Percentiles rank a stretch among this genome's conserved stretches.
phyloP scores from a whole-genome alignment of 1,140 invertebrate species.

The Mactra quadrangularis region DNA sequence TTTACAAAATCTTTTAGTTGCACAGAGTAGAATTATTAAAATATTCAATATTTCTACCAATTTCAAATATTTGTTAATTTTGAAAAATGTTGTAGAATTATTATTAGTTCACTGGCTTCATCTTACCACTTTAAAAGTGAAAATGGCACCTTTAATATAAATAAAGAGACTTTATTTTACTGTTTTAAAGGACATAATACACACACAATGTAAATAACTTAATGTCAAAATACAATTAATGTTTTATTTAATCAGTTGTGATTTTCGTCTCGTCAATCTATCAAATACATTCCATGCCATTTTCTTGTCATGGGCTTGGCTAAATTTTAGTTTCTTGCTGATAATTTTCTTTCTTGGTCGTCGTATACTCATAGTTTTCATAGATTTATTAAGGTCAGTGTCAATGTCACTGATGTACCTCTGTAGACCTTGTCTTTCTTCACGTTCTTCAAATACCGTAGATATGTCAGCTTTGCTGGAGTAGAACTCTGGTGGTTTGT shows the following conservation, averaged over 20 bases:
- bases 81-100: too few species aligned
- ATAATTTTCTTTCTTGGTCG: background rate
- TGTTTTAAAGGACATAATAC: too few species aligned
- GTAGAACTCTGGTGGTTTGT: constrained; percentile 41
- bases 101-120: too few species aligned
- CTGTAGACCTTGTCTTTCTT: background rate
- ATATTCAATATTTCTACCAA: too few species aligned
- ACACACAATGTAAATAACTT: too few species aligned
- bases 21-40: too few species aligned
- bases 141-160: too few species aligned
- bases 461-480: constrained; percentile 27
- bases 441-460: background rate
- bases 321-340: constrained; percentile 51
- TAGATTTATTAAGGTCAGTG: background rate
- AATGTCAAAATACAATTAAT: too few species aligned
- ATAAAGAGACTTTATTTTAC: too few species aligned
- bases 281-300: constrained; percentile 71
- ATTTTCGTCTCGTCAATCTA: constrained; percentile 59
- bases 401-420: background rate
- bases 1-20: too few species aligned
- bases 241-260: constrained; percentile 28
- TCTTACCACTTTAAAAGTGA: too few species aligned
- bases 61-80: too few species aligned
- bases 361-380: background rate
- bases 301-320: constrained; percentile 61